Evolutionary conservation across 2,113 vertebrate genomes (phyloP).

Genomic region (Suricata suricatta): DNA sequence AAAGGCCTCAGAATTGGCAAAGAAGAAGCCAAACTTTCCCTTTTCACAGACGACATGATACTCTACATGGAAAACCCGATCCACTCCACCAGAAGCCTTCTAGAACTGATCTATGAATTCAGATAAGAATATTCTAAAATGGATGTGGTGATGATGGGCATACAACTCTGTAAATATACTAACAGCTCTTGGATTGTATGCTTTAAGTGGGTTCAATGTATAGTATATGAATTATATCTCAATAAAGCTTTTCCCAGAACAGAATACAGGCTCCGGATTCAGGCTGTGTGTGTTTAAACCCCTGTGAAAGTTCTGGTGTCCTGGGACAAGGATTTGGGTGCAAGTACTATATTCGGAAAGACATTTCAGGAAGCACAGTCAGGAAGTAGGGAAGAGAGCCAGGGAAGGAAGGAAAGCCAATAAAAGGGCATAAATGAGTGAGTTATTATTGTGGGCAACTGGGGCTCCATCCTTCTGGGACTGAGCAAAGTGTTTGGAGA

Average conservation of each 20-base stretch:
- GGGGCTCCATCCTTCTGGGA: neutral
- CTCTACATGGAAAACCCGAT: no score
- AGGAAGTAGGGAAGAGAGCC: neutral
- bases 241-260: neutral
- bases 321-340: neutral
- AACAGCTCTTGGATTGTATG: neutral
- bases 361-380: neutral
- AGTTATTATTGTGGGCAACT: neutral
- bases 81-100: no score
- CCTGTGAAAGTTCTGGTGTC: neutral
- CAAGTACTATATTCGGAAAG: neutral
- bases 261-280: neutral
- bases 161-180: neutral
- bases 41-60: no score
- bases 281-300: neutral
- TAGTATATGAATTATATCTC: neutral
- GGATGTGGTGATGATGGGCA: neutral
- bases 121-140: neutral
- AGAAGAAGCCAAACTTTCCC: no score
- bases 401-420: neutral
- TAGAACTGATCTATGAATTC: no score
- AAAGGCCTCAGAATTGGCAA: no score
- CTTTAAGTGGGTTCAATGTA: neutral
- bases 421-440: neutral
- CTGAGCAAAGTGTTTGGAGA: neutral